Percentiles rank a stretch among this genome's conserved stretches.
Conservation (phyloP, 2,797 vertebrate species). For the Myotis daubentonii region DNA sequence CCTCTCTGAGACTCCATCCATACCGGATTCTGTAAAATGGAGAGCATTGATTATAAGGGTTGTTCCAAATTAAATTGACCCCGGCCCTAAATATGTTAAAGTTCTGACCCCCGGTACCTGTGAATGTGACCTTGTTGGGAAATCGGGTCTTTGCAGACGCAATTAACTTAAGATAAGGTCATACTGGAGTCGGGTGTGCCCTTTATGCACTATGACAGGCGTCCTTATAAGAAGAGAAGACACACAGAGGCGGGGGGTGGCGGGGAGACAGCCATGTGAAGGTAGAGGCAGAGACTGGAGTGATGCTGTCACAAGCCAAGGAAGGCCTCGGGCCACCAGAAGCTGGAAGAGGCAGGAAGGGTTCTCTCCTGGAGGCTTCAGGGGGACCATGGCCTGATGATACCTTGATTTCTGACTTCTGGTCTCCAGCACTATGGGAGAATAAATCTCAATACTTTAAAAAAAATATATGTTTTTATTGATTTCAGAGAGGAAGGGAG, state of each 20-base stretch:
- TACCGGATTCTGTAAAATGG: neutral
- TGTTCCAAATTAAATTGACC: neutral
- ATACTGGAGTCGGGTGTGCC: neutral
- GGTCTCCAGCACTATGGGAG: neutral
- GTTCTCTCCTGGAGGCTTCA: fast-evolving
- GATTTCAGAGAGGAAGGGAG: too few species aligned
- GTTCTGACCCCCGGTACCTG: neutral
- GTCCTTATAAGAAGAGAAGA: neutral
- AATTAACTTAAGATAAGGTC: neutral
- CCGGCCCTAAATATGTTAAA: neutral
- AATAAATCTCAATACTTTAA: neutral
- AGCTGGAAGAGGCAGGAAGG: neutral
- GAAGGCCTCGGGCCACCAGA: neutral
- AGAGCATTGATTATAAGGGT: neutral
- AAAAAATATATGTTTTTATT: too few species aligned
- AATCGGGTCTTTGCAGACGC: neutral
- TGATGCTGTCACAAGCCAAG: neutral
- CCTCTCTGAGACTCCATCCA: neutral
- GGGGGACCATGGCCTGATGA: fast-evolving
- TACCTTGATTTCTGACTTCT: neutral
- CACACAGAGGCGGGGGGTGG: neutral
- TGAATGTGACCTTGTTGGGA: neutral
- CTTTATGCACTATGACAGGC: neutral
- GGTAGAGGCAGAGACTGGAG: neutral
- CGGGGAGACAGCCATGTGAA: neutral